Evolutionary conservation across 2,797 vertebrate species (phyloP).

Genomic region (Hoplostethus atlanticus): DNA sequence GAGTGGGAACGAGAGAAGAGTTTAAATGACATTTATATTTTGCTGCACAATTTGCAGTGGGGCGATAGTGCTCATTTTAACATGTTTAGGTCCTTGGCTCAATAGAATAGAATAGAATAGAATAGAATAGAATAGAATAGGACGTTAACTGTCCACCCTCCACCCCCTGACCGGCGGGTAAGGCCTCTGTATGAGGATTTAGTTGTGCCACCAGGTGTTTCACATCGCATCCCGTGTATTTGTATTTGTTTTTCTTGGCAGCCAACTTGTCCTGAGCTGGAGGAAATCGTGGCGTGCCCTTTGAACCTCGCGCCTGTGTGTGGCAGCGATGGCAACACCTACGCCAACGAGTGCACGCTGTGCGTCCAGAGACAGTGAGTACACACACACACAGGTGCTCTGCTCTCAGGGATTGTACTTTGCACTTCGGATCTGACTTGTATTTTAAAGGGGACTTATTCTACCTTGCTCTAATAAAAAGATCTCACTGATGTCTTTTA

Average conservation of each 20-base stretch:
- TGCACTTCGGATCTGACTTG: not conserved
- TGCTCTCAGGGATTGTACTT: not conserved
- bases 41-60: not conserved
- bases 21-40: not conserved
- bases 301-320: conserved; percentile 84
- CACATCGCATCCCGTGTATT: too few relatives aligned
- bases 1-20: too few relatives aligned
- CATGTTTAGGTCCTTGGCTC: not conserved
- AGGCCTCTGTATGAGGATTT: too few relatives aligned
- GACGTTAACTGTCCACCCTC: too few relatives aligned
- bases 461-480: too few relatives aligned
- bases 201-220: not conserved
- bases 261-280: conserved; percentile 68
- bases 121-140: not conserved
- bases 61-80: not conserved
- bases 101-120: not conserved
- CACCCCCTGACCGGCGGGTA: too few relatives aligned
- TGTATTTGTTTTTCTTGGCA: conserved; percentile 42
- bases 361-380: conserved; percentile 81
- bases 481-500: too few relatives aligned
- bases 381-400: conserved; percentile 50
- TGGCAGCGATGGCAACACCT: conserved; percentile 84
- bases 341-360: conserved; percentile 81
- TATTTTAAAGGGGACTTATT: too few relatives aligned
- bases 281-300: conserved; percentile 75